These are phyloP conservation scores for Pampusana beccarii DNA, from an alignment of 2,113 vertebrate genomes.

Conservation along the genomic window DNA sequence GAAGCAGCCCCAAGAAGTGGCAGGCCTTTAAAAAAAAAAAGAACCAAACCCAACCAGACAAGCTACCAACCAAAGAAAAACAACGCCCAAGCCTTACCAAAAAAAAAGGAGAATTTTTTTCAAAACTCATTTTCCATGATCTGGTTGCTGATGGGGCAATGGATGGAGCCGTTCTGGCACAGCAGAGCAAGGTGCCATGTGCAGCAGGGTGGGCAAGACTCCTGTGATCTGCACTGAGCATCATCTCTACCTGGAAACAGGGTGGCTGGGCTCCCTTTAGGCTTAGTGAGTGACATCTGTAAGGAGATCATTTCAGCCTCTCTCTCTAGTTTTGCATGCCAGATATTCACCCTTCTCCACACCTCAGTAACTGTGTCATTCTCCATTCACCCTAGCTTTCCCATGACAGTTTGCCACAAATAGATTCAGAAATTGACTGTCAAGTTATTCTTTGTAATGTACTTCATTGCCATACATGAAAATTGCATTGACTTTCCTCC, in stretches of 20 bases:
- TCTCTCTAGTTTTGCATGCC: background rate
- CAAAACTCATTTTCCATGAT: background rate
- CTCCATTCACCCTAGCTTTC: background rate
- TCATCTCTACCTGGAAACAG: background rate
- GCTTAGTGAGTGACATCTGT: background rate
- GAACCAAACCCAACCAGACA: too few relatives aligned
- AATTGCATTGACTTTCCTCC: background rate
- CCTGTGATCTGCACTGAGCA: background rate
- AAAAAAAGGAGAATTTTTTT: background rate
- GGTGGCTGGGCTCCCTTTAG: background rate
- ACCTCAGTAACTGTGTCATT: background rate
- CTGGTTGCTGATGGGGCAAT: fast-evolving
- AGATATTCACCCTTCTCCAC: background rate
- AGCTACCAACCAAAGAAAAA: background rate
- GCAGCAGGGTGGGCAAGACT: background rate
- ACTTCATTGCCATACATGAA: constrained; percentile 5
- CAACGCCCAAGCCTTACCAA: background rate
- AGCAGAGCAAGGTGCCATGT: background rate
- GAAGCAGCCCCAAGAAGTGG: background rate
- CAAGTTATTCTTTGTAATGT: constrained; percentile 4
- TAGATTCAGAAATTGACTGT: constrained; percentile 54
- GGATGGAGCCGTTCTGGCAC: background rate
- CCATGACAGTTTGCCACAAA: constrained; percentile 40
- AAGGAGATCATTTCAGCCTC: background rate
- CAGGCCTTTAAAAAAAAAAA: background rate